phyloP scores from a whole-genome alignment of 2,888 invertebrate species.

The Cosmia trapezina region DNA sequence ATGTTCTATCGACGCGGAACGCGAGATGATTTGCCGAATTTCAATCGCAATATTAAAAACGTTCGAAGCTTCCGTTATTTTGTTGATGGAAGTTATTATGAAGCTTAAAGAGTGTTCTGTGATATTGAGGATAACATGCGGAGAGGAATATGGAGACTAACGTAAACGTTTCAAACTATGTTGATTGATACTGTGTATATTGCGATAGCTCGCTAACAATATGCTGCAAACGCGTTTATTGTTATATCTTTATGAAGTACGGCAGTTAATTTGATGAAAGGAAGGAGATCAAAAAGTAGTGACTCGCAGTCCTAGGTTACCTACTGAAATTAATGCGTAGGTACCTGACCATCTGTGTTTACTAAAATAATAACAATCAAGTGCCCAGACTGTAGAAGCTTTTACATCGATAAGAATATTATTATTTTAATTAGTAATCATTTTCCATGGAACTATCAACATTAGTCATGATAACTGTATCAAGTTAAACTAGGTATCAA shows the following conservation, averaged over 20 bases:
- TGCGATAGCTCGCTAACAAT: slow-evolving; percentile 34
- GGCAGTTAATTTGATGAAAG: slow-evolving; percentile 24
- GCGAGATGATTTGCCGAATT: slow-evolving; percentile 39
- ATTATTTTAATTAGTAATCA: not conserved
- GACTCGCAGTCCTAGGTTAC: not conserved
- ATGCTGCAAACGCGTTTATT: slow-evolving; percentile 34
- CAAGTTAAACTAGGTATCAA: not conserved
- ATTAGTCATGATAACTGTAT: not conserved
- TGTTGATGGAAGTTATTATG: slow-evolving; percentile 51
- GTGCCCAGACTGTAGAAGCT: not conserved
- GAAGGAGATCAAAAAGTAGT: not conserved
- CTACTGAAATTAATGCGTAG: not conserved
- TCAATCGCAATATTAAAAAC: slow-evolving; percentile 52
- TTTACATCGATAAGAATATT: not conserved
- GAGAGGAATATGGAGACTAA: slow-evolving; percentile 45
- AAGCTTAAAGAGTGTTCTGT: slow-evolving; percentile 33
- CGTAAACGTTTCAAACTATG: slow-evolving; percentile 49
- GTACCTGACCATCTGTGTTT: not conserved
- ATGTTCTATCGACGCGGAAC: slow-evolving; percentile 38
- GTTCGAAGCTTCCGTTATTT: slow-evolving; percentile 40
- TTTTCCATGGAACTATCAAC: not conserved
- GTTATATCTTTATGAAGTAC: slow-evolving; percentile 40
- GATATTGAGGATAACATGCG: slow-evolving; percentile 31
- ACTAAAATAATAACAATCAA: not conserved
- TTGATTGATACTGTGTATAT: slow-evolving; percentile 51